phyloP scores from a whole-genome alignment of 2,113 vertebrate genomes.

The Lamprotornis superbus region DNA sequence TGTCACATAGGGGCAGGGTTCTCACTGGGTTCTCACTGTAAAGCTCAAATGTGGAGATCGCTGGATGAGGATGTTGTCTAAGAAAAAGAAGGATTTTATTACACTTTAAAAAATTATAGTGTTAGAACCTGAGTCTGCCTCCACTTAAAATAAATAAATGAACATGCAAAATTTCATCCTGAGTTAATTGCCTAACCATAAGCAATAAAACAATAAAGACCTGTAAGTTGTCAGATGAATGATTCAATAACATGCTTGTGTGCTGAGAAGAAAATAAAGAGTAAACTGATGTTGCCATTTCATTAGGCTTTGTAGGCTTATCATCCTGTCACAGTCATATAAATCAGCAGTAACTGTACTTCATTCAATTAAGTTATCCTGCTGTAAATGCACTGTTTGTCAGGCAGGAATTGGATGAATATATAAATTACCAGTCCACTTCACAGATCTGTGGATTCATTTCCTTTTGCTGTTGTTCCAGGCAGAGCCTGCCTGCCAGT shows the following conservation, averaged over 20 bases:
- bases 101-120: neutral
- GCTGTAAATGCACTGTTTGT: neutral
- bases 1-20: neutral
- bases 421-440: neutral
- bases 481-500: neutral
- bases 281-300: neutral
- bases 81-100: neutral
- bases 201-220: neutral
- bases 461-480: conserved; percentile 32
- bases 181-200: neutral
- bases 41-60: neutral
- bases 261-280: conserved; percentile 15
- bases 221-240: neutral
- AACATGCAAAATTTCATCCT: neutral
- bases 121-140: neutral
- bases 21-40: neutral
- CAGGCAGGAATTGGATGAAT: neutral
- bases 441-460: conserved; percentile 27
- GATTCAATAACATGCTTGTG: neutral
- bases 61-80: neutral
- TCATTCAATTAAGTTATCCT: neutral
- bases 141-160: neutral
- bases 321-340: neutral
- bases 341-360: conserved; percentile 30
- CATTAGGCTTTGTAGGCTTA: neutral